Evolutionary conservation across 2,888 invertebrate species (phyloP).

Genomic region (Synergus laeviventris): DNA sequence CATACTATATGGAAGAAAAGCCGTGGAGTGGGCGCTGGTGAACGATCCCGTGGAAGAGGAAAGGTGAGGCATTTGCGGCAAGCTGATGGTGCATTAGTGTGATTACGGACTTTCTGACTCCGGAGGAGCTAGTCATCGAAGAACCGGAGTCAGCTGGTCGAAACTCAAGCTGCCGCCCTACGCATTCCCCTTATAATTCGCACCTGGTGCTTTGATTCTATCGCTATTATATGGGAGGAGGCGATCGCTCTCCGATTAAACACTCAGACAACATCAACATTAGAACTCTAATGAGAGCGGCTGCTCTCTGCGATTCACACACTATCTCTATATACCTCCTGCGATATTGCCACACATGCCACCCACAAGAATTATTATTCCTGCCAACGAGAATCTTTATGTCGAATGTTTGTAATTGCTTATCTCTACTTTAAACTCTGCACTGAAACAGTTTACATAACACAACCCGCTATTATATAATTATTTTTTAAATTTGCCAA

Average conservation of each 20-base stretch:
- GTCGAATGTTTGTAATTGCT: background rate
- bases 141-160: slow-evolving; percentile 52
- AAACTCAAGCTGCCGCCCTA: slow-evolving; percentile 50
- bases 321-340: background rate
- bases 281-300: slow-evolving; percentile 20
- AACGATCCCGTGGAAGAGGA: slow-evolving; percentile 15
- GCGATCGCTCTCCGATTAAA: slow-evolving; percentile 25
- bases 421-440: background rate
- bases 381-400: background rate
- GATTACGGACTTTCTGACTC: slow-evolving; percentile 46
- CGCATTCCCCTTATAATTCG: slow-evolving; percentile 52
- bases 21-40: background rate
- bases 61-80: slow-evolving; percentile 18
- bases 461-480: too few relatives aligned
- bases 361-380: background rate
- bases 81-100: slow-evolving; percentile 52
- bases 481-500: too few relatives aligned
- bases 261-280: slow-evolving; percentile 13
- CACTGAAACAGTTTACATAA: background rate
- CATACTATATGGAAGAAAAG: slow-evolving; percentile 7
- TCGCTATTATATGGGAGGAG: slow-evolving; percentile 44
- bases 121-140: slow-evolving; percentile 5
- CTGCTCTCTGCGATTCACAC: slow-evolving; percentile 23
- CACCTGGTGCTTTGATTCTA: slow-evolving; percentile 58
- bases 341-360: background rate